Evolutionary conservation across 1,140 invertebrate species (phyloP).

Genomic region (Drosophila sp.): DNA sequence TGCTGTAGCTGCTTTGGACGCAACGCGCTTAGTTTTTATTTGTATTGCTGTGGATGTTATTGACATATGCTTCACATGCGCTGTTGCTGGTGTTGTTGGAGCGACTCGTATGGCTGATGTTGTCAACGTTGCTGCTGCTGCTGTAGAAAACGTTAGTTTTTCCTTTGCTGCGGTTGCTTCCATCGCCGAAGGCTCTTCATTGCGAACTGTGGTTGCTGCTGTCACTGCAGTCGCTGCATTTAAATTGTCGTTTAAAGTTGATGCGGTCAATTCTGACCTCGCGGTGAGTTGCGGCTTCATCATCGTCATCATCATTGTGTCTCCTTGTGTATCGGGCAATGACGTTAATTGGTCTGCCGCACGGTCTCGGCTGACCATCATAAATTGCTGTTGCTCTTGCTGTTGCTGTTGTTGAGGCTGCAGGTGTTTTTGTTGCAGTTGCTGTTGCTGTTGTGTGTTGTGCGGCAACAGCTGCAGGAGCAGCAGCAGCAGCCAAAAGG

Average conservation of each 20-base stretch:
- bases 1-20: slow-evolving; percentile 17
- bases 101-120: slow-evolving; percentile 20
- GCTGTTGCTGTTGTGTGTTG: slow-evolving; percentile 10
- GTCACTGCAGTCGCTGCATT: slow-evolving; percentile 45
- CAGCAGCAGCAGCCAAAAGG: slow-evolving; percentile 18
- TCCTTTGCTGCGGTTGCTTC: slow-evolving; percentile 3
- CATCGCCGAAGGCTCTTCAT: slow-evolving; percentile 11
- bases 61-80: slow-evolving; percentile 20
- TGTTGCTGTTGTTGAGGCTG: slow-evolving; percentile 26
- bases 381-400: slow-evolving; percentile 21
- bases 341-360: slow-evolving; percentile 44
- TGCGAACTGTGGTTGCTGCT: slow-evolving; percentile 2
- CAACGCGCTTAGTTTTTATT: slow-evolving; percentile 63
- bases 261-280: slow-evolving; percentile 1
- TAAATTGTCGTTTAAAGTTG: slow-evolving; percentile 51
- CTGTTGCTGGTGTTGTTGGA: slow-evolving; percentile 4
- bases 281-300: background rate
- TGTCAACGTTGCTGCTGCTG: slow-evolving; percentile 22
- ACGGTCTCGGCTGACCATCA: background rate
- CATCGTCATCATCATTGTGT: slow-evolving; percentile 2
- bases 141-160: slow-evolving; percentile 18
- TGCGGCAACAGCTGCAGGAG: slow-evolving; percentile 24
- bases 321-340: slow-evolving; percentile 25
- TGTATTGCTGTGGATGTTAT: slow-evolving; percentile 30
- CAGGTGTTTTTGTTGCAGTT: slow-evolving; percentile 16